phyloP scores from a whole-genome alignment of 2,888 invertebrate genomes.

The Linyphia triangularis region DNA sequence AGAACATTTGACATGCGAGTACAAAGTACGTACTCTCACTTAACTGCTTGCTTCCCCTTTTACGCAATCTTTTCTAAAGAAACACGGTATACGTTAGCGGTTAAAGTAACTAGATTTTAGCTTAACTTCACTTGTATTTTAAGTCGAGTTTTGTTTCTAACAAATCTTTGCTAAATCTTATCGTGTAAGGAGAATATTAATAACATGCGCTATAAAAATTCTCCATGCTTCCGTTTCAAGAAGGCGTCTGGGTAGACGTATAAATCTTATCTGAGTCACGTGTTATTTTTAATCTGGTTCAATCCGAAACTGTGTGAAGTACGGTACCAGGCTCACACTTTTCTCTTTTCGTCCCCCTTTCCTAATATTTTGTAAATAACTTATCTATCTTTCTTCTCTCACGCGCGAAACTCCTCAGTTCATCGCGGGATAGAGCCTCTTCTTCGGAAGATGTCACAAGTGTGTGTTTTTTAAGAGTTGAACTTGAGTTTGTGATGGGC shows the following conservation, averaged over 20 bases:
- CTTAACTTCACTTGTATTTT: too few relatives aligned
- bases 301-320: conserved; percentile 30
- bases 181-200: too few relatives aligned
- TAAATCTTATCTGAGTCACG: conserved; percentile 58
- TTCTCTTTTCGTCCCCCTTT: conserved; percentile 6
- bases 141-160: too few relatives aligned
- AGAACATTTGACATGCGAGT: too few relatives aligned
- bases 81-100: too few relatives aligned
- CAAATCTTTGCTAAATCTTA: too few relatives aligned
- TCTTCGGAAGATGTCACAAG: not conserved
- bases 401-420: not conserved
- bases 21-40: too few relatives aligned
- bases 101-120: too few relatives aligned
- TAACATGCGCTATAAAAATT: too few relatives aligned
- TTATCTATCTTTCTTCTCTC: not conserved
- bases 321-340: not conserved
- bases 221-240: too few relatives aligned
- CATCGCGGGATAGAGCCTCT: conserved; percentile 1
- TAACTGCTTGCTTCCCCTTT: too few relatives aligned
- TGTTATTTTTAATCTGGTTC: conserved; percentile 67
- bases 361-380: conserved; percentile 39
- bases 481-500: not conserved
- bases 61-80: too few relatives aligned
- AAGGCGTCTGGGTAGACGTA: conserved; percentile 45
- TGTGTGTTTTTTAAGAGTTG: not conserved